phyloP scores from a whole-genome alignment of 2,888 invertebrate genomes.

The Leptopilina syphax region DNA sequence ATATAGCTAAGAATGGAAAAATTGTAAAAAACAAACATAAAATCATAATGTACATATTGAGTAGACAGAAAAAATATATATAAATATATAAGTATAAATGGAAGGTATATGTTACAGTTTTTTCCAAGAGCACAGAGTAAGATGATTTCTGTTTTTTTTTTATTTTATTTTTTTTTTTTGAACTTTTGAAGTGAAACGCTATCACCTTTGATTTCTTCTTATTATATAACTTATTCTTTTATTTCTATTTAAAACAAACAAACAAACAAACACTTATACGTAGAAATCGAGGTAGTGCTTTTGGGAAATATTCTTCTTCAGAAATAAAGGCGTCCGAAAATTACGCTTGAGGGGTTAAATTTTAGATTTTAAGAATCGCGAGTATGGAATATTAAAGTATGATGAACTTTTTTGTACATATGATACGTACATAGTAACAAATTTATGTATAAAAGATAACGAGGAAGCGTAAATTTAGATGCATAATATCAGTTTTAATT shows the following conservation, averaged over 20 bases:
- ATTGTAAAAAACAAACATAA: conserved; percentile 67
- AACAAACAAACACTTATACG: neutral
- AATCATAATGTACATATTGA: conserved; percentile 67
- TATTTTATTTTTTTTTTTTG: conserved; percentile 54
- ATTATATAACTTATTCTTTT: conserved; percentile 20
- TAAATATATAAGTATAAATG: conserved; percentile 45
- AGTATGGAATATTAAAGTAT: conserved; percentile 50
- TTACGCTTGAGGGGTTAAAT: conserved; percentile 47
- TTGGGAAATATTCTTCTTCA: conserved; percentile 53
- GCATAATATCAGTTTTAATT: conserved; percentile 59
- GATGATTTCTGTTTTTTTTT: conserved; percentile 58
- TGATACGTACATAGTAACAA: conserved; percentile 56
- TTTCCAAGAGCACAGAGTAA: conserved; percentile 57
- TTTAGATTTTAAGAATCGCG: conserved; percentile 42
- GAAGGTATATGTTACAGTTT: conserved; percentile 47
- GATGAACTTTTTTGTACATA: conserved; percentile 62
- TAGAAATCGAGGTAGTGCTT: conserved; percentile 14
- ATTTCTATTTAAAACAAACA: neutral
- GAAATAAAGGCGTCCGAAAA: conserved; percentile 39
- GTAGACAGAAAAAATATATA: conserved; percentile 58
- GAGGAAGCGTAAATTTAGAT: conserved; percentile 57
- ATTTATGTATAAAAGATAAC: conserved; percentile 59
- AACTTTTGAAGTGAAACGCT: conserved; percentile 16
- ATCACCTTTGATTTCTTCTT: neutral
- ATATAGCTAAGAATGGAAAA: conserved; percentile 56